Base-by-base conservation (phyloP, 2,113 vertebrate species). In the Hydropotes inermis region DNA sequence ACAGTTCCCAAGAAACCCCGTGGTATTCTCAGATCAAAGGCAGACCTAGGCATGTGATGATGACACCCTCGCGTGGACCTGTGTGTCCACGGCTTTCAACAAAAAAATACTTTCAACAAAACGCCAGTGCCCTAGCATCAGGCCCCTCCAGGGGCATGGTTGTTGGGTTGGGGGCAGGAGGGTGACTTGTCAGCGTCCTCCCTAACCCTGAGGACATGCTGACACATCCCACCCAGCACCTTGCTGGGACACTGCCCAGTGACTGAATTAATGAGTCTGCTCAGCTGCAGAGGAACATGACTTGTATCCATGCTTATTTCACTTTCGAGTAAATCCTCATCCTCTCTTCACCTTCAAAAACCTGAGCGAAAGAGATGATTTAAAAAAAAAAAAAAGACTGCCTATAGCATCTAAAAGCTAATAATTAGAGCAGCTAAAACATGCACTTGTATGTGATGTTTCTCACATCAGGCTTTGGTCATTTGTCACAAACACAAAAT, bases 241-340 rank as follows among this genome's bases (percentile, higher is more conserved):
- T 25, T 17, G 16, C 43, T 5, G 1, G 14, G 21, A 9, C 7
- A 4, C n/a, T 3, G 3, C 55, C 50, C 33, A 2, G 13, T 14
- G 14, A 17, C 52, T 58, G 58, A 50, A 55, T 25, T 58, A 36
- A 86, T 43, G 36, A 45, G 79, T 78, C 57, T 79, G 60, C 60
- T 47, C 28, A 1, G 33, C 82, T 74, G 5, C 43, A 15, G 47
- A 43, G 39, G 14, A 79, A 3, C 28, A 21, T 21, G 54, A 60
- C 27, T 87, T 6, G 14, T 55, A 19, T 19, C 91, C 36, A n/a
- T 94, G 91, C 89, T 76, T 76, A 43, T 55, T 79, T 97, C 79
- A 74, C 54, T 85, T 47, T 39, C 74, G 14, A 91, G 39, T 94
- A 54, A 92, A 52, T 55, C 36, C 14, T 76, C n/a, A n/a, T 81